Evolutionary conservation across 2,797 vertebrate species (phyloP), one percentile per base, ranked within the genome.

Genomic region (Tragopan temminckii): DNA sequence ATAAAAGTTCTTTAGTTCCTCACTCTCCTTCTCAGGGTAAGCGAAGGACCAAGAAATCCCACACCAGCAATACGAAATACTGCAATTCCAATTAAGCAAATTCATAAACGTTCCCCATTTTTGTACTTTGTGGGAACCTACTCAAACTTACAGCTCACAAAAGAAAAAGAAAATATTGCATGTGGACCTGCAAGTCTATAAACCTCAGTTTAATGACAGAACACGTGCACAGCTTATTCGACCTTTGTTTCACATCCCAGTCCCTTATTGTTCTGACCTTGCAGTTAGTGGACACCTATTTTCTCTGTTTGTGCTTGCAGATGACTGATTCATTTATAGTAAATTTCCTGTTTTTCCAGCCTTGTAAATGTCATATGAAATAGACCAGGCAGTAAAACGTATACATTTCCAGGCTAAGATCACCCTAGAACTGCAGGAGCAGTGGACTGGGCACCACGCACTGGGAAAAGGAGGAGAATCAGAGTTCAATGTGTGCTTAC

Each of bases 331-430:
- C 80, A 77, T 63, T 92, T 88, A 67, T 3, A 76, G 76, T 76
- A 92, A 90, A 76, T 83, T 91, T 95, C 95, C 90, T 91, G 80
- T 1, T 92, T 89, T 93, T 67, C 72, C 87, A 84, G 70, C 62
- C 90, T 94, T 84, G 70, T 89, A 92, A 93, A 92, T 81, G 85
- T 84, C 80, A 76, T 23, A 86, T 74, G 11, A 83, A 89, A 90
- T 31, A 93, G 66, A 68, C 50, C 87, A 70, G 72, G 79, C 63
- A 92, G 81, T 92, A 81, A 93, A 91, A 77, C 3, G 0, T 55
- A 27, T 18, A 78, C 35, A 58, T 76, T 95, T 89, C 79, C 81
- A 89, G 50, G 38, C 29, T 78, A 75, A 83, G 36, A 57, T 31
- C 67, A 69, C 25, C 76, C 48, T 43, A 89, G 36, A 55, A 33